A percentile compares a stretch with the other conserved stretches of the same genome.
These are phyloP conservation scores for Masticophis lateralis DNA, from an alignment of 2,797 vertebrate genomes.

Conservation along the genomic window DNA sequence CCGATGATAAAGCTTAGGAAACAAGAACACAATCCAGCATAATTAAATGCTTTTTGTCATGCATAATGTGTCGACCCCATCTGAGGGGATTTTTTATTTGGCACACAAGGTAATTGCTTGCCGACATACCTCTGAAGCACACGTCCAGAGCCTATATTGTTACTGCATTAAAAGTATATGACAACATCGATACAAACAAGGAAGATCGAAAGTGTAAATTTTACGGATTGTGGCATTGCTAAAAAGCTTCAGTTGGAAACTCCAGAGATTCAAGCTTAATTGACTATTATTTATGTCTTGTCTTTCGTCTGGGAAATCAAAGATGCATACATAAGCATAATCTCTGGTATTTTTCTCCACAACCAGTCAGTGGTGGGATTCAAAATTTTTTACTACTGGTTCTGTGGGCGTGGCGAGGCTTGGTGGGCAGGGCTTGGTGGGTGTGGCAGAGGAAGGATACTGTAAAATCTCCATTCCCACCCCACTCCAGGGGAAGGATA, in stretches of 20 bases:
- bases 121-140: not conserved
- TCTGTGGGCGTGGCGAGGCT: too few relatives aligned
- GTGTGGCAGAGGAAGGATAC: too few relatives aligned
- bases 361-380: not conserved
- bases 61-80: not conserved
- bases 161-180: not conserved
- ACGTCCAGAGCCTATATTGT: not conserved
- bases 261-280: not conserved
- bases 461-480: too few relatives aligned
- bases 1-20: constrained; percentile 5
- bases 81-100: not conserved
- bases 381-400: too few relatives aligned
- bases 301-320: not conserved
- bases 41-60: constrained; percentile 1
- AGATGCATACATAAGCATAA: not conserved
- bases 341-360: not conserved
- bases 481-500: too few relatives aligned
- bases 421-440: too few relatives aligned
- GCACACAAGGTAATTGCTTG: not conserved
- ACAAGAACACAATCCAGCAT: not conserved
- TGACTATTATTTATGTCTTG: not conserved
- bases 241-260: not conserved
- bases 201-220: not conserved
- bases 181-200: not conserved
- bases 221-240: not conserved